Conservation (phyloP, 2,797 vertebrate genomes). For the Babyrousa celebensis region DNA sequence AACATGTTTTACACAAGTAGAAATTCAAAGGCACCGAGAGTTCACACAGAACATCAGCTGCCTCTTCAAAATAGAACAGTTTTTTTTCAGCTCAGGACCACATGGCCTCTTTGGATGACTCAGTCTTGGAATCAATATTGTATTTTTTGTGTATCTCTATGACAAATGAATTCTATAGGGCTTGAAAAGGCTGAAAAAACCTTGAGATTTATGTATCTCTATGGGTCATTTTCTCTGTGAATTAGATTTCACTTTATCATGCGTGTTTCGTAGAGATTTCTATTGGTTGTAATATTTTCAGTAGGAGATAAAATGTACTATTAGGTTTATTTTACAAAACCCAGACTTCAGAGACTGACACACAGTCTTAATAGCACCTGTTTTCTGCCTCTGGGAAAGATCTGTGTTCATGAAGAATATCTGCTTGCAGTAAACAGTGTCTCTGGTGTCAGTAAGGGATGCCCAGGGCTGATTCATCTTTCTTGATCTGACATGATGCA, state of each 20-base stretch:
- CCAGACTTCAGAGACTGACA: conserved; percentile 73
- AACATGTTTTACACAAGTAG: conserved; percentile 56
- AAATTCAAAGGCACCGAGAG: conserved; percentile 51
- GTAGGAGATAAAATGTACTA: conserved; percentile 83
- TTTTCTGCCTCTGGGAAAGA: conserved; percentile 86
- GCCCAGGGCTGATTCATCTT: conserved; percentile 76
- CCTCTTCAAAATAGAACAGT: background rate
- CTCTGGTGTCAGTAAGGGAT: conserved; percentile 78
- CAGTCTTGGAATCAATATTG: conserved; percentile 64
- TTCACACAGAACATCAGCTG: conserved; percentile 26
- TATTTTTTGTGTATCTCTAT: conserved; percentile 62
- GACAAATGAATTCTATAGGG: conserved; percentile 71
- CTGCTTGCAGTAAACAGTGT: conserved; percentile 81
- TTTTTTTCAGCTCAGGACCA: conserved; percentile 70
- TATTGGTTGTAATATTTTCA: conserved; percentile 72
- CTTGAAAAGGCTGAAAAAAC: conserved; percentile 57
- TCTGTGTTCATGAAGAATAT: conserved; percentile 84
- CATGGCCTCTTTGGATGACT: conserved; percentile 78
- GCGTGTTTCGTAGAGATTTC: conserved; percentile 77
- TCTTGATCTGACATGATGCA: conserved; percentile 76
- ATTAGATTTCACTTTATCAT: conserved; percentile 86
- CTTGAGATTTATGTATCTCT: conserved; percentile 69
- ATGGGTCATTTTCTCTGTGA: conserved; percentile 75
- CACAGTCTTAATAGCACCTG: conserved; percentile 83
- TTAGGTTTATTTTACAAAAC: conserved; percentile 82